Evolutionary conservation across 35 echinoderm and acorn worm species (phyloP).

Genomic region (Eucidaris tribuloides): DNA sequence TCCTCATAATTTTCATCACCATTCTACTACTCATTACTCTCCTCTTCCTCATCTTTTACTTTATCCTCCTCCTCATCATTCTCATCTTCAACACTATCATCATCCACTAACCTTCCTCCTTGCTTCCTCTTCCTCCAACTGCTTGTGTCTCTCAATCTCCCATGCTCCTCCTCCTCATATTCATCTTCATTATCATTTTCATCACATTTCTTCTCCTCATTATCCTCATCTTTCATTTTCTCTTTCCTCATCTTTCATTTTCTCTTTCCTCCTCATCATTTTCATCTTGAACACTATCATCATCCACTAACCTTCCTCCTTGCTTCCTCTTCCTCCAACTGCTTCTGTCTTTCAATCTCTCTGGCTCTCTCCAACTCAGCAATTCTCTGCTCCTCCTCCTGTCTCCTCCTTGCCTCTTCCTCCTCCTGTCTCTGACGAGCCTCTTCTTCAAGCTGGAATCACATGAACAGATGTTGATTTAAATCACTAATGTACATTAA

Average conservation of each 20-base stretch:
- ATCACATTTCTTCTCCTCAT: conserved; percentile 11
- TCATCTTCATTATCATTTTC: no score
- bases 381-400: conserved; percentile 72
- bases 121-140: conserved; percentile 67
- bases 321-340: conserved; percentile 73
- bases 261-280: neutral
- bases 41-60: no score
- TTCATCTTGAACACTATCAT: no score
- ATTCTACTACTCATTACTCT: no score
- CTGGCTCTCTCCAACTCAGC: conserved; percentile 73
- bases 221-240: conserved; percentile 74
- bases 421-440: conserved; percentile 82
- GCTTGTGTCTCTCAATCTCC: conserved; percentile 47
- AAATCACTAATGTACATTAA: no score
- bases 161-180: conserved; percentile 65
- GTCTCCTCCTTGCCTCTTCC: conserved; percentile 47
- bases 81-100: neutral
- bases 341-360: conserved; percentile 60
- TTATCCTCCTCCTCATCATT: no score
- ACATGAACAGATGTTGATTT: no score
- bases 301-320: conserved; percentile 70
- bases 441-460: conserved; percentile 97
- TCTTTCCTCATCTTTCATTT: no score
- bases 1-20: no score
- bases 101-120: conserved; percentile 58